Conservation (phyloP, 53 echinoderm and acorn worm species). For the Echinarachnius parma region DNA sequence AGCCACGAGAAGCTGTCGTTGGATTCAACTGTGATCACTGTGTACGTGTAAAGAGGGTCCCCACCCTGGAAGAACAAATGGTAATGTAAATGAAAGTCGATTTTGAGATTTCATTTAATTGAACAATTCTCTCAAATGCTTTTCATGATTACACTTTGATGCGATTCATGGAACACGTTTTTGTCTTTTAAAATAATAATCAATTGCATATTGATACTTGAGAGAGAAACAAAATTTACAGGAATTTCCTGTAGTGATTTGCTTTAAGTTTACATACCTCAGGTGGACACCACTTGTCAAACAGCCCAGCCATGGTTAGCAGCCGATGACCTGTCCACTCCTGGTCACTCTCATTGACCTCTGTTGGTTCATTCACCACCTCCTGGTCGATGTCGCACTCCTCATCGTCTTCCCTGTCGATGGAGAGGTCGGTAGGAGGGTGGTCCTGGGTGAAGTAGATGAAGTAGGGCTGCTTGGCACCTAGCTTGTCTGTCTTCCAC, state of each 20-base stretch:
- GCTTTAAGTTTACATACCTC: too few relatives aligned
- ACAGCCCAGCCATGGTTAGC: conserved; percentile 92
- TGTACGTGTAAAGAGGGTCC: conserved; percentile 76
- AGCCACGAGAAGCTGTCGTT: conserved; percentile 69
- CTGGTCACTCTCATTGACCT: conserved; percentile 35
- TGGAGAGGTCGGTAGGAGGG: conserved; percentile 43
- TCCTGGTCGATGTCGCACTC: conserved; percentile 31
- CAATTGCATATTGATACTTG: too few relatives aligned
- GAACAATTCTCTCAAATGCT: too few relatives aligned
- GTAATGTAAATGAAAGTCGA: neutral
- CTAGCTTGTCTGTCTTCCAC: conserved; percentile 71
- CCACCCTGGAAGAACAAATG: conserved; percentile 50
- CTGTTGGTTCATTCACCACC: conserved; percentile 43
- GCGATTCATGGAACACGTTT: too few relatives aligned
- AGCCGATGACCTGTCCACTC: conserved; percentile 83
- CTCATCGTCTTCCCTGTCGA: conserved; percentile 34
- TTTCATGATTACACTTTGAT: too few relatives aligned
- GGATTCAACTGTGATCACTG: conserved; percentile 79
- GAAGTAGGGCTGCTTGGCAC: conserved; percentile 89
- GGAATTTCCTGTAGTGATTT: too few relatives aligned
- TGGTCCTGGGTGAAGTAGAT: conserved; percentile 83
- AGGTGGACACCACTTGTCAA: conserved; percentile 84
- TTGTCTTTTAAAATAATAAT: too few relatives aligned
- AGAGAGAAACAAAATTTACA: too few relatives aligned
- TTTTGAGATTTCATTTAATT: neutral